A percentile compares a stretch with the other conserved stretches of the same genome.
phyloP scores from a whole-genome alignment of 2,113 vertebrate genomes.

The Pseudorectes ferrugineus region DNA sequence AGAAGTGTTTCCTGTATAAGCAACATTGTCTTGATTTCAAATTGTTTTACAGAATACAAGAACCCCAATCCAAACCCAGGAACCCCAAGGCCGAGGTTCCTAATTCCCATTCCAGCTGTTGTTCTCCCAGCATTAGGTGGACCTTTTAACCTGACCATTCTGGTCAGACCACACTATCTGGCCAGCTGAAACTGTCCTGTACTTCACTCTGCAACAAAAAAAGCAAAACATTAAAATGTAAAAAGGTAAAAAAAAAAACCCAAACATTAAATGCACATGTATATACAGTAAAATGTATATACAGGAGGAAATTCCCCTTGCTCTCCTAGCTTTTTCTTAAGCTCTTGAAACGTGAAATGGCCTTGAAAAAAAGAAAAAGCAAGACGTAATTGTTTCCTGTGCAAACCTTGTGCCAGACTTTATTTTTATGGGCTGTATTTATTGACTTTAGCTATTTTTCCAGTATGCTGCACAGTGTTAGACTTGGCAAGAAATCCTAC shows the following conservation, averaged over 20 bases:
- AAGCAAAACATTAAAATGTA: background rate
- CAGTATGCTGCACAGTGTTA: constrained; percentile 34
- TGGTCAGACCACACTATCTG: background rate
- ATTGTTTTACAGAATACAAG: background rate
- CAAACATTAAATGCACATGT: background rate
- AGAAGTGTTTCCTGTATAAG: background rate
- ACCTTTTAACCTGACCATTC: background rate
- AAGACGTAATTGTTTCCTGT: constrained; percentile 56
- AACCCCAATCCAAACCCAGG: background rate
- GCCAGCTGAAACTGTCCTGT: background rate
- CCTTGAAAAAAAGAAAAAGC: background rate
- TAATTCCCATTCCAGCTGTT: background rate
- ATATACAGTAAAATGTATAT: background rate
- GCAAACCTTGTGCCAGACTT: constrained; percentile 26
- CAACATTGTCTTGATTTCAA: background rate
- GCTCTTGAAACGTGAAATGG: constrained; percentile 3
- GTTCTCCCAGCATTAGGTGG: background rate
- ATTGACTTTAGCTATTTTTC: constrained; percentile 62
- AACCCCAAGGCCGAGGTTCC: background rate
- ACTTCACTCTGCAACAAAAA: background rate
- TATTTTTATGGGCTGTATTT: constrained; percentile 59
- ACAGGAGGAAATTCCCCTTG: background rate
- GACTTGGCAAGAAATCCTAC: constrained; percentile 38
- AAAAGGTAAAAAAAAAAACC: background rate
- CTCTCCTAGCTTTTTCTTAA: background rate